A percentile compares a stretch with the other conserved stretches of the same genome.
These are phyloP conservation scores for Geotrypetes seraphini DNA, from an alignment of 2,797 vertebrate genomes.

Conservation along the genomic window DNA sequence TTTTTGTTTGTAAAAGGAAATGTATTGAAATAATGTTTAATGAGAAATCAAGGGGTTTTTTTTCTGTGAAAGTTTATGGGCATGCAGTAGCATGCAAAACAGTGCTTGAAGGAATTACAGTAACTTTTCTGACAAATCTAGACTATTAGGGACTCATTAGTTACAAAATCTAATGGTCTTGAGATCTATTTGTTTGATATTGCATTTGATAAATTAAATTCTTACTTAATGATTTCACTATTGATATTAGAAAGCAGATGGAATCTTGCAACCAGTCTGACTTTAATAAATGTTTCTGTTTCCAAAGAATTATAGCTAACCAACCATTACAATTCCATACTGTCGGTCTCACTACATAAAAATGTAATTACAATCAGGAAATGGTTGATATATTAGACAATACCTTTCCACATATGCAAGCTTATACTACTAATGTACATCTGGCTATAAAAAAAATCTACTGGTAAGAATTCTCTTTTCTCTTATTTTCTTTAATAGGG, in stretches of 20 bases:
- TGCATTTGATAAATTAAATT: conserved; percentile 18
- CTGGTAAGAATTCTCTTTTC: background rate
- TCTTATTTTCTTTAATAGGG: conserved; percentile 45
- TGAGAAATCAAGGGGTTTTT: no score
- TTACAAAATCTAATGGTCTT: conserved; percentile 17
- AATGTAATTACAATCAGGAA: background rate
- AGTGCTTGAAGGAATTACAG: no score
- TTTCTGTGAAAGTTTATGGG: no score
- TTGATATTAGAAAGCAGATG: conserved; percentile 17
- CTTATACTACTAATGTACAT: background rate
- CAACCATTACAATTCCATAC: conserved; percentile 14
- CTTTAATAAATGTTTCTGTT: conserved; percentile 12
- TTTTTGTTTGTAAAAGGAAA: no score
- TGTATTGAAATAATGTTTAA: no score
- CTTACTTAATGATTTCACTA: conserved; percentile 13
- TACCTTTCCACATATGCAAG: background rate
- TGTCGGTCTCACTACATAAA: conserved; percentile 1
- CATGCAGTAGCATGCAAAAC: no score
- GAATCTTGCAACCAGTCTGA: conserved; percentile 8
- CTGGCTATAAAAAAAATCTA: background rate
- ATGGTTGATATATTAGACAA: background rate
- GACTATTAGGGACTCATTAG: conserved; percentile 30
- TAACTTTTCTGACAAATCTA: conserved; percentile 17
- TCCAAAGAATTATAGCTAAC: background rate
- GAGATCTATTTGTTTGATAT: conserved; percentile 17